Evolutionary conservation across 1,140 invertebrate species (phyloP), one percentile per base, ranked within the genome.

Genomic region (Cotesia glomerata): DNA sequence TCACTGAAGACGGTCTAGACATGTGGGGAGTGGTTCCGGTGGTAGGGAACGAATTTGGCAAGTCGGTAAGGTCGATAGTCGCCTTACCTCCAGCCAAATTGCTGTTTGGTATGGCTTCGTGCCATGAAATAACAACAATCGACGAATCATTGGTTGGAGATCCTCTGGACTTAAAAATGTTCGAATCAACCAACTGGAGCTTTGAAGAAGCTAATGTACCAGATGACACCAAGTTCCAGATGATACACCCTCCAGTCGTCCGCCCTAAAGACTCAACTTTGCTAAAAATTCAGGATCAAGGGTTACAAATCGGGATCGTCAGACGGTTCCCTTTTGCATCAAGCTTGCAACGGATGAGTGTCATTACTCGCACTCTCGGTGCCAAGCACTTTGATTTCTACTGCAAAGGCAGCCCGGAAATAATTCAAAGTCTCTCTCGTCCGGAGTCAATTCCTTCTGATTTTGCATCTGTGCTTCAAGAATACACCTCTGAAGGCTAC

Each of bases 1-100:
- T 98, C 76, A 96, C 96, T 16, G 94, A 98, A 86, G 97, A 98
- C 85, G 96, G 97, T 9, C 85, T 99, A 36, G 96, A 98, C 81
- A 92, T 99, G 87, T 95, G 95, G 89, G 95, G 95, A 35, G 91
- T 97, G 2, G 89, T 98, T 65, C 92, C 94, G 0, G 89, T 88
- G 32, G 76, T 83, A 0, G 85, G 88, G 0, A 88, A 85, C 5
- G 87, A 88, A 52, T 93, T 93, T 74, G 88, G 89, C 32, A 80
- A 89, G n/a, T 88, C 90, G 0, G 81, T 91, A 1, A 89, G 89
- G 56, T 85, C 91, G 58, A 85, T 91, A 5, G 75, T 79, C 11
- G 77, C 72, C 5, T 54, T 89, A 8, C 77, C 84, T 0, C 72
- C 91, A 1, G 84, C 89, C 14, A 82, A 89, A 83, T 54, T 88